Evolutionary conservation across 2,888 invertebrate genomes (phyloP), one percentile per base, ranked within the genome.

Genomic region (Aradus depressus): DNA sequence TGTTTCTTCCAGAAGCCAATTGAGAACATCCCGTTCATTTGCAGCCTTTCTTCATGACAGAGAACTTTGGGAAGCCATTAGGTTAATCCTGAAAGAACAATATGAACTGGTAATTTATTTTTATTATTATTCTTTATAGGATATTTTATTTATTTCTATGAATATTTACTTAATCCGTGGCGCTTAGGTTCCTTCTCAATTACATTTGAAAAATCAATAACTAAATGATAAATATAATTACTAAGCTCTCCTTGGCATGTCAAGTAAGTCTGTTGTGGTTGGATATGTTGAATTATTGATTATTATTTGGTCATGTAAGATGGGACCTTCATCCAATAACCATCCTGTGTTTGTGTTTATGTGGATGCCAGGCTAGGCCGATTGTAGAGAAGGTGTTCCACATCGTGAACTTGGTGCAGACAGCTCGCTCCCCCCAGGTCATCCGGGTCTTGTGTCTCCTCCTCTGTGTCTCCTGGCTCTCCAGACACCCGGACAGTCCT

Each of bases 351-450:
- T n/a, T n/a, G n/a, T n/a, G n/a, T n/a, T n/a, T n/a, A n/a, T n/a
- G n/a, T n/a, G n/a, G n/a, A n/a, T n/a, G n/a, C n/a, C n/a, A 60
- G 48, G 83, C 82, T 3, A 67, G 78, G 44, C 75, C 76, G 28
- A 63, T 81, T 49, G 67, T 84, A 48, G 83, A 84, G 65, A 78
- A 76, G 59, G 78, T 72, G 60, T 83, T 84, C 62, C 74, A 76
- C 60, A 67, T 84, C 60, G 66, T 83, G 49, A 77, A 76, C 64
- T 77, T 76, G 64, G 68, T 78, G 16, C 77, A 76, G 60, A 81
- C 79, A 59, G 81, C 81, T 64, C 72, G 81, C 56, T 80, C 81
- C 1, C 75, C 76, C 2, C 76, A 77, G 10, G 83, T 83, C 2
- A 63, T 84, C 3, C 65, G 80, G 51, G 74, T 77, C 3, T 67